Evolutionary conservation across 1,140 invertebrate species (phyloP).

Genomic region (Lordiphosa mommai): DNA sequence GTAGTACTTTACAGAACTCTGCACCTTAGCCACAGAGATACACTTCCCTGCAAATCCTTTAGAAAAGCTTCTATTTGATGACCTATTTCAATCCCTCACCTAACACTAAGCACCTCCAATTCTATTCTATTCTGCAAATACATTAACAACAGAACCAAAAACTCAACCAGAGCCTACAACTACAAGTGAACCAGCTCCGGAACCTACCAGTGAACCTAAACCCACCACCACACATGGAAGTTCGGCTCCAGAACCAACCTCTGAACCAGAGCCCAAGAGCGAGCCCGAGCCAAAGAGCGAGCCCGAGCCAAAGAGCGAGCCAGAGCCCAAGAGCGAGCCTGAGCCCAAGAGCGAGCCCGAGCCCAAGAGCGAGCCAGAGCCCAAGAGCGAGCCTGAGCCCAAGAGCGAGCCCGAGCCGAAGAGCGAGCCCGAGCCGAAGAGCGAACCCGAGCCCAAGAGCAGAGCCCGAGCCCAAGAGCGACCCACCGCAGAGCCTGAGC

Average conservation of each 20-base stretch:
- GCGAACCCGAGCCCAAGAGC: conserved; percentile 52
- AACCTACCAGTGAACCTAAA: conserved; percentile 30
- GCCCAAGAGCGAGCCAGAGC: conserved; percentile 26
- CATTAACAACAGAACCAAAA: conserved; percentile 44
- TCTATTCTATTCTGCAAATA: conserved; percentile 32
- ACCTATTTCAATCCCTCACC: conserved; percentile 27
- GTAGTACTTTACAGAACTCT: not conserved
- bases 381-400: conserved; percentile 16
- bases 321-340: conserved; percentile 42
- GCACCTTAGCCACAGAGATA: conserved; percentile 17
- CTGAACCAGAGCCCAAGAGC: not conserved
- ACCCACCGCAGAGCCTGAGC: conserved; percentile 67
- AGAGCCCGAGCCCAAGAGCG: conserved; percentile 62
- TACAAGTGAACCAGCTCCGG: not conserved
- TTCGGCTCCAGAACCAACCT: conserved; percentile 6
- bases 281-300: conserved; percentile 29
- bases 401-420: conserved; percentile 38
- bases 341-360: conserved; percentile 52
- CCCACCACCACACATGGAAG: conserved; percentile 26
- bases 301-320: conserved; percentile 26
- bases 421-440: conserved; percentile 42
- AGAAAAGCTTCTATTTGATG: conserved; percentile 21
- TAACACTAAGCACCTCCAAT: conserved; percentile 40
- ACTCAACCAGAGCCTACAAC: conserved; percentile 37
- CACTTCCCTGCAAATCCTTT: conserved; percentile 24